These are phyloP conservation scores for Aix galericulata DNA, from an alignment of 2,113 vertebrate species.

Conservation along the genomic window DNA sequence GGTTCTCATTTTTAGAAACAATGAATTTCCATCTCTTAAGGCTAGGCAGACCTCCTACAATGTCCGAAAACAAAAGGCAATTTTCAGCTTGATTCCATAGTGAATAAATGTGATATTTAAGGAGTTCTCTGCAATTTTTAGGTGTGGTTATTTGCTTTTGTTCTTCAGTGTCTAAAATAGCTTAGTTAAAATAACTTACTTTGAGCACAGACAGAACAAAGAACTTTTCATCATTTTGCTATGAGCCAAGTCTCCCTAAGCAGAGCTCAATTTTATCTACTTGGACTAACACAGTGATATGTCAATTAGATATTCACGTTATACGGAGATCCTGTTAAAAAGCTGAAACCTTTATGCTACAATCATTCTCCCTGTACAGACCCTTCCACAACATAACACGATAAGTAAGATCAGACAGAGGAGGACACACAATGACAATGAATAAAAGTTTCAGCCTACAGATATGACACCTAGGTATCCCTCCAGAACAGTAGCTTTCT, in stretches of 20 bases:
- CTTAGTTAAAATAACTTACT: constrained; percentile 1
- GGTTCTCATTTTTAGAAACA: not conserved
- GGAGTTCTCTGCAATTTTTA: not conserved
- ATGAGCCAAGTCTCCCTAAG: not conserved
- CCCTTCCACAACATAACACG: rapidly evolving
- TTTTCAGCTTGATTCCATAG: constrained; percentile 1
- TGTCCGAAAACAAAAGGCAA: not conserved
- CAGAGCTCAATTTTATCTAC: not conserved
- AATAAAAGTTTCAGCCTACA: not conserved
- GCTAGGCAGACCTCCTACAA: not conserved
- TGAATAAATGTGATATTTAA: not conserved
- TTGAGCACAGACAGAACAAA: not conserved
- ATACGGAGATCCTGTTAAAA: not conserved
- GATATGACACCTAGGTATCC: rapidly evolving
- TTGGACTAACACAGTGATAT: not conserved
- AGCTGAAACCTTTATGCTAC: not conserved
- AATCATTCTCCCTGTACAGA: not conserved
- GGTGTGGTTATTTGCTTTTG: not conserved
- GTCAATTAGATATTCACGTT: not conserved
- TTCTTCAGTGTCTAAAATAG: not conserved
- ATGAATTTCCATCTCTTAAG: not conserved
- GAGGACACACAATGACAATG: not conserved
- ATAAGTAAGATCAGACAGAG: not conserved
- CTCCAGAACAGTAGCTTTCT: not conserved
- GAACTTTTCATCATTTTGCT: not conserved